Percentiles rank a stretch among this genome's conserved stretches.
Conservation (phyloP, 2,797 vertebrate genomes). For the Chloroceryle amazona region DNA sequence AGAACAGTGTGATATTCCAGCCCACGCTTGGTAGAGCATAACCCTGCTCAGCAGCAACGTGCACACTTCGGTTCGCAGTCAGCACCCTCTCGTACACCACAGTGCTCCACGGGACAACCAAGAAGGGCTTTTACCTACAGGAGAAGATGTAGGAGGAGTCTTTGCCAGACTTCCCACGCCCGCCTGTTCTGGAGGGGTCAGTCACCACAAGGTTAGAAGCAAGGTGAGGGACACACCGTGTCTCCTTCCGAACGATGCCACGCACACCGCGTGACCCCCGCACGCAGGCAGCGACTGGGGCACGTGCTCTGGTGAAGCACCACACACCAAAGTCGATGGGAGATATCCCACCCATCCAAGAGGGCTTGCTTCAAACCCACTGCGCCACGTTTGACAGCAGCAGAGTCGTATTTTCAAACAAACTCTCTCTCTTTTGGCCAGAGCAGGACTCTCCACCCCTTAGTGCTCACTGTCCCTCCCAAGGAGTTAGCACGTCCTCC, state of each 20-base stretch:
- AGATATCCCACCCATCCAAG: neutral
- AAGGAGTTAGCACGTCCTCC: neutral
- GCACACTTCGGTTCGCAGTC: neutral
- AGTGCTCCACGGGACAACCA: accelerated
- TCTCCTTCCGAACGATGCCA: too few species aligned
- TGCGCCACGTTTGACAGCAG: accelerated
- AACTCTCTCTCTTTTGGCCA: neutral
- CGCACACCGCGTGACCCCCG: accelerated
- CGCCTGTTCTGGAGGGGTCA: neutral
- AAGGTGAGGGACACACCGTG: accelerated
- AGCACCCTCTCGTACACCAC: neutral
- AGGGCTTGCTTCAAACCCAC: neutral
- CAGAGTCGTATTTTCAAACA: accelerated
- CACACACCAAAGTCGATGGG: accelerated
- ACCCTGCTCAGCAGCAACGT: accelerated
- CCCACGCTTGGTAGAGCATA: accelerated
- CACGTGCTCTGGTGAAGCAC: neutral
- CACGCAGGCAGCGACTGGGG: neutral
- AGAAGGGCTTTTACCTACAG: neutral
- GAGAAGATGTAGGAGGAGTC: neutral
- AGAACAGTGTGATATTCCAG: accelerated
- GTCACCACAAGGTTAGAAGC: accelerated
- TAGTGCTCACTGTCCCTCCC: accelerated
- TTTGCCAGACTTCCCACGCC: neutral
- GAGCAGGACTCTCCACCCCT: neutral